These are phyloP conservation scores for Paraescarpia echinospica DNA, from an alignment of 1,140 invertebrate species.

Conservation along the genomic window DNA sequence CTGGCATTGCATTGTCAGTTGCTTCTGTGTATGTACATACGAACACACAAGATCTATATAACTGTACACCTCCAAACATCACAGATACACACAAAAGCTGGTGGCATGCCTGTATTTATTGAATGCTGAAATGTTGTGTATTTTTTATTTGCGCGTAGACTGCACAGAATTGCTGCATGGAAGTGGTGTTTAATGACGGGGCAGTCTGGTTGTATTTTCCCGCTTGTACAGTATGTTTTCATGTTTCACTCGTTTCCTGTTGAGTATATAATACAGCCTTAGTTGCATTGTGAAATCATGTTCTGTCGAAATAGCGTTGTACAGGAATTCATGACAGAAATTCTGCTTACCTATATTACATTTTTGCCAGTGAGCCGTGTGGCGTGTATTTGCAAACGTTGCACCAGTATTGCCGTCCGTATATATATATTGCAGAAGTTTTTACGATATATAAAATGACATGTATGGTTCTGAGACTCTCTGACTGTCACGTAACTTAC, in stretches of 20 bases:
- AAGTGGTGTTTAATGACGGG: background rate
- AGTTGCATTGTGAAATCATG: background rate
- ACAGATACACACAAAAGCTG: background rate
- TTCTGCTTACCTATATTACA: background rate
- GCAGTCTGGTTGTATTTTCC: background rate
- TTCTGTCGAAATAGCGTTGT: background rate
- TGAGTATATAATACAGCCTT: background rate
- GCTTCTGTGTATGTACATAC: background rate
- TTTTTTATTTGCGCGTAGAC: background rate
- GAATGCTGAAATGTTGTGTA: background rate
- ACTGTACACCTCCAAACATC: background rate
- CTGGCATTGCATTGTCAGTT: background rate
- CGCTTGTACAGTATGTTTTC: background rate
- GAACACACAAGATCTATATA: background rate
- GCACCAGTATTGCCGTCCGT: background rate
- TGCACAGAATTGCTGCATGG: background rate
- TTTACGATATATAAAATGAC: background rate
- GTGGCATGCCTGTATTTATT: background rate
- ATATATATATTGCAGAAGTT: background rate
- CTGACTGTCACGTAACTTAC: background rate
- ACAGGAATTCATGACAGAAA: background rate
- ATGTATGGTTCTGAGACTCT: background rate
- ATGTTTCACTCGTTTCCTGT: background rate
- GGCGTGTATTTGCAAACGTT: background rate
- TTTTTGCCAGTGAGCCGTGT: background rate